These are phyloP conservation scores for Sparidentex hasta DNA, from an alignment of 2,797 vertebrate genomes.

Conservation along the genomic window DNA sequence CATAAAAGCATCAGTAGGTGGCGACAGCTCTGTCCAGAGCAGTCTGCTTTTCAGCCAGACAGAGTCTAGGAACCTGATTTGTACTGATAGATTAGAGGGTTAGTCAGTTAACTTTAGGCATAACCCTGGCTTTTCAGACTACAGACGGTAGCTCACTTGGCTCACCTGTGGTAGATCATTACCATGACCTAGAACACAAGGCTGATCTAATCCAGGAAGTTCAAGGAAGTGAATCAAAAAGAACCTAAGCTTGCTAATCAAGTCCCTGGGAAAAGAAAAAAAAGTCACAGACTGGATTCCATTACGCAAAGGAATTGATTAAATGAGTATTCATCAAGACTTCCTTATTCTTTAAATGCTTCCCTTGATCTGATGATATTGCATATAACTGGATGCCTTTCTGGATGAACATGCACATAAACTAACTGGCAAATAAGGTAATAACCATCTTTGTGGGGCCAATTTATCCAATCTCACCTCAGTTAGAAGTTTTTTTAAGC, in stretches of 20 bases:
- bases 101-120: constrained; percentile 8
- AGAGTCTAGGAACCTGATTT: not conserved
- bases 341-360: not conserved
- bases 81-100: constrained; percentile 5
- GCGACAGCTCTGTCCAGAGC: constrained; percentile 45
- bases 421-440: not conserved
- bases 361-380: not conserved
- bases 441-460: not conserved
- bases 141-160: not conserved
- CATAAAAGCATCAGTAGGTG: constrained; percentile 64
- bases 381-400: not conserved
- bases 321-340: not conserved
- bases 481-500: not conserved
- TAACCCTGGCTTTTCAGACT: not conserved
- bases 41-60: constrained; percentile 8
- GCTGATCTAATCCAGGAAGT: not conserved
- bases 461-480: not conserved
- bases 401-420: not conserved
- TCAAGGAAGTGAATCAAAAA: not conserved
- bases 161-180: not conserved
- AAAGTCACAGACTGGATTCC: not conserved
- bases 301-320: not conserved
- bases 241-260: constrained; percentile 13
- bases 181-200: not conserved
- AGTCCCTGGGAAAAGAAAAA: constrained; percentile 12